phyloP scores from a whole-genome alignment of 2,888 invertebrate genomes.

The Plebejus anna region DNA sequence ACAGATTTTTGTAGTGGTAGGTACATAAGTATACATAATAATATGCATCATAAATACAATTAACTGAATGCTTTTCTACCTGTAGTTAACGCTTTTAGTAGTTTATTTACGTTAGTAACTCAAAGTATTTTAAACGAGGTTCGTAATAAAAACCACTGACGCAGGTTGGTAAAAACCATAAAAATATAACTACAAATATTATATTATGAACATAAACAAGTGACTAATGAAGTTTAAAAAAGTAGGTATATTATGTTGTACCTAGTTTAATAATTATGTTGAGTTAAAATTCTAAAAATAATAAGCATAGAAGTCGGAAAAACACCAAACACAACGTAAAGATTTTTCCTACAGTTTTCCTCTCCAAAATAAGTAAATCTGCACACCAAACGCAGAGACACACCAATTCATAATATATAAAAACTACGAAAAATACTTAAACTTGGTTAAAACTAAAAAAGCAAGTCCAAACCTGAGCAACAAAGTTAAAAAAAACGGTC shows the following conservation, averaged over 20 bases:
- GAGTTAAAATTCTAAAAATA: background rate
- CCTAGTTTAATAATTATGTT: background rate
- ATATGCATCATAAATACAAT: too few relatives aligned
- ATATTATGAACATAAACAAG: conserved; percentile 1
- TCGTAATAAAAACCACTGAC: background rate
- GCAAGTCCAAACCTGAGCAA: conserved; percentile 30
- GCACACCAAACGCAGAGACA: background rate
- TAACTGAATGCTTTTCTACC: background rate
- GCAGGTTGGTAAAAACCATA: background rate
- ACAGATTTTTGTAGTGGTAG: too few relatives aligned
- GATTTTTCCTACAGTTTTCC: background rate
- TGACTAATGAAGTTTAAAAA: background rate
- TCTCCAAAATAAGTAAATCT: background rate
- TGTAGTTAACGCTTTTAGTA: background rate
- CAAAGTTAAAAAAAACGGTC: conserved; percentile 43
- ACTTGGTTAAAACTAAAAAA: background rate
- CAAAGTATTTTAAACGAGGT: conserved; percentile 4
- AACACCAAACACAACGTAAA: background rate
- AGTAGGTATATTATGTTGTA: background rate
- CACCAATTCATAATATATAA: background rate
- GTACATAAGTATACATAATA: too few relatives aligned
- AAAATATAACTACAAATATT: background rate
- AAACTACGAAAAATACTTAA: background rate
- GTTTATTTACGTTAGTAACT: background rate
- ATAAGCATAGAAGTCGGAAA: background rate